A percentile compares a stretch with the other conserved stretches of the same genome.
Evolutionary conservation across 2,113 vertebrate species (phyloP).

Genomic region (Elanoides forficatus): DNA sequence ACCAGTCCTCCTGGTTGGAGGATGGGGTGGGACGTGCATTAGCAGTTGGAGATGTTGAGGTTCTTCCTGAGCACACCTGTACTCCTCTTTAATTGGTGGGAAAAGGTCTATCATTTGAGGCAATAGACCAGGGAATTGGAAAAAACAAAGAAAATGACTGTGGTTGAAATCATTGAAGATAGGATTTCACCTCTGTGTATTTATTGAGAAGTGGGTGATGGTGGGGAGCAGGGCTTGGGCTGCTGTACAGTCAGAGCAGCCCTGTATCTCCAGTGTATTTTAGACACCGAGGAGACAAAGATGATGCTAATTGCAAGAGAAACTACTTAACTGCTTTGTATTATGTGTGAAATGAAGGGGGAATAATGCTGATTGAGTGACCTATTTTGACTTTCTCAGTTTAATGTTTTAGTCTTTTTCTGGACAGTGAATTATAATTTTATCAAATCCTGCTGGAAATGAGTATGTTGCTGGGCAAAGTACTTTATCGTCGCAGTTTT

Average conservation of each 20-base stretch:
- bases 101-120: background rate
- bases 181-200: background rate
- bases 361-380: slow-evolving; percentile 38
- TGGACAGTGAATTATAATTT: slow-evolving; percentile 37
- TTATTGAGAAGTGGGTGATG: background rate
- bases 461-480: background rate
- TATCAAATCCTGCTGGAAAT: slow-evolving; percentile 38
- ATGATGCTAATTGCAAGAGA: slow-evolving; percentile 53
- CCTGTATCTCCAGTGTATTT: background rate
- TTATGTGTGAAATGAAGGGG: slow-evolving; percentile 39
- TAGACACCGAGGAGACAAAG: slow-evolving; percentile 22
- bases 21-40: background rate
- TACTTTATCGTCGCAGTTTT: background rate
- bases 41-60: background rate
- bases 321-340: slow-evolving; percentile 43
- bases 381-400: slow-evolving; percentile 62
- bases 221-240: background rate
- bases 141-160: background rate
- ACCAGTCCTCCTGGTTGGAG: background rate
- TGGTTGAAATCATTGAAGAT: background rate
- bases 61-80: background rate
- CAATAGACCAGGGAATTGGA: background rate
- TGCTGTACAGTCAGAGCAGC: background rate
- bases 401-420: slow-evolving; percentile 32
- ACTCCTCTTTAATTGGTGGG: background rate